phyloP scores from a whole-genome alignment of 2,797 vertebrate species.

The Rhinichthys osculus region DNA sequence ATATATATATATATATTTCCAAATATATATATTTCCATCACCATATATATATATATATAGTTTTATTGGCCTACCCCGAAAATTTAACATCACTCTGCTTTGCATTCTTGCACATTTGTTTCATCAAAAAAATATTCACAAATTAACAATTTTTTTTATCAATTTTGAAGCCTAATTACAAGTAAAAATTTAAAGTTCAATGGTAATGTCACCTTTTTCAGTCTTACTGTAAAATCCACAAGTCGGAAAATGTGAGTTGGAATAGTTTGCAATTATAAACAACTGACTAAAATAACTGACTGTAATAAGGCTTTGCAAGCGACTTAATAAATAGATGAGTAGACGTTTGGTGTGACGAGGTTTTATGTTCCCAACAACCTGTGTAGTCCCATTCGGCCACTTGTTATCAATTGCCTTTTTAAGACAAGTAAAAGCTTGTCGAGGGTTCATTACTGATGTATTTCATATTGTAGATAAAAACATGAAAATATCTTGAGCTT shows the following conservation, averaged over 20 bases:
- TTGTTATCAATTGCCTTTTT: neutral
- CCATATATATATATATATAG: too few relatives aligned
- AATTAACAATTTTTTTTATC: neutral
- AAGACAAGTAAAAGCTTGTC: neutral
- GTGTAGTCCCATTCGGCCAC: neutral
- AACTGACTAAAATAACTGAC: neutral
- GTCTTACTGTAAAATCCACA: too few relatives aligned
- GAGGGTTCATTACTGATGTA: neutral
- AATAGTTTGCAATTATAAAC: neutral
- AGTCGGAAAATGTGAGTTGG: neutral
- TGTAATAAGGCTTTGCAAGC: neutral
- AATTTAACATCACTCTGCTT: too few relatives aligned
- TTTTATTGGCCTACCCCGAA: too few relatives aligned
- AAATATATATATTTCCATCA: too few relatives aligned
- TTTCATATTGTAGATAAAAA: neutral
- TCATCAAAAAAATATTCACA: neutral
- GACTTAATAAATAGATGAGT: neutral
- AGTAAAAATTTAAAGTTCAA: neutral
- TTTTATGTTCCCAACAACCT: neutral
- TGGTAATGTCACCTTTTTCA: neutral
- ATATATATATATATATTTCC: too few relatives aligned
- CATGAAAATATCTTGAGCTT: neutral
- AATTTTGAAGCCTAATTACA: neutral
- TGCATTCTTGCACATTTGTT: neutral
- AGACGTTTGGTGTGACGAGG: neutral